Percentiles rank a stretch among this genome's conserved stretches.
Evolutionary conservation across 2,113 vertebrate genomes (phyloP).

Genomic region (Xerus inauris): DNA sequence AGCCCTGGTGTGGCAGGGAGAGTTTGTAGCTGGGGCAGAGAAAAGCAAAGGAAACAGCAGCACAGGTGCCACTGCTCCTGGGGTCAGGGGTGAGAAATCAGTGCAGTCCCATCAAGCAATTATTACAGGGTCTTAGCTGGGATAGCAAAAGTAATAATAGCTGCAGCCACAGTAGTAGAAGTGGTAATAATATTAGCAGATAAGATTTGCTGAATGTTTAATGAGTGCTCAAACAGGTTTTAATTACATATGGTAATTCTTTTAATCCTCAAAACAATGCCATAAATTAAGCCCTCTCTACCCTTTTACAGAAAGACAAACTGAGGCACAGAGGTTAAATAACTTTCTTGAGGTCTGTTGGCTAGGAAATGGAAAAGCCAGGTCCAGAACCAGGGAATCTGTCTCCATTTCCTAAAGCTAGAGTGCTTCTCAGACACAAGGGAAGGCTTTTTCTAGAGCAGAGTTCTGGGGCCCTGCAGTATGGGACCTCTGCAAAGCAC

Average conservation of each 20-base stretch:
- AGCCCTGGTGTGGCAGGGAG: neutral
- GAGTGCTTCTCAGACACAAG: neutral
- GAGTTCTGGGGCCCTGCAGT: neutral
- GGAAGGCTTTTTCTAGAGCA: neutral
- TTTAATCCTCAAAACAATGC: neutral
- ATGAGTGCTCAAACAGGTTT: neutral
- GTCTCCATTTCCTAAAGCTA: neutral
- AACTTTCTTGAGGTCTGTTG: neutral
- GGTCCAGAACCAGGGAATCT: neutral
- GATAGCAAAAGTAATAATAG: neutral
- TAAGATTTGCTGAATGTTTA: neutral
- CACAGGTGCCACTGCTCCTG: neutral
- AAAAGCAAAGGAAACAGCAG: neutral
- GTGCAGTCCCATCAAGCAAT: neutral
- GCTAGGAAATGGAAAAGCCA: conserved; percentile 30
- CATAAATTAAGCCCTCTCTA: neutral
- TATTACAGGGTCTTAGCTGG: neutral
- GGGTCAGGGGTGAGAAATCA: neutral
- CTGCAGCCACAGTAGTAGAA: neutral
- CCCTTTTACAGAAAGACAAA: neutral
- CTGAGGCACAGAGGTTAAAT: conserved; percentile 9
- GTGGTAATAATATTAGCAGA: neutral
- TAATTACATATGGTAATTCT: neutral
- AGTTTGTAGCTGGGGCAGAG: neutral
- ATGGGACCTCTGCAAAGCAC: neutral